Percentiles rank a stretch among this genome's conserved stretches.
Conservation (phyloP, 2,888 invertebrate genomes). For the Nowickia ferox region DNA sequence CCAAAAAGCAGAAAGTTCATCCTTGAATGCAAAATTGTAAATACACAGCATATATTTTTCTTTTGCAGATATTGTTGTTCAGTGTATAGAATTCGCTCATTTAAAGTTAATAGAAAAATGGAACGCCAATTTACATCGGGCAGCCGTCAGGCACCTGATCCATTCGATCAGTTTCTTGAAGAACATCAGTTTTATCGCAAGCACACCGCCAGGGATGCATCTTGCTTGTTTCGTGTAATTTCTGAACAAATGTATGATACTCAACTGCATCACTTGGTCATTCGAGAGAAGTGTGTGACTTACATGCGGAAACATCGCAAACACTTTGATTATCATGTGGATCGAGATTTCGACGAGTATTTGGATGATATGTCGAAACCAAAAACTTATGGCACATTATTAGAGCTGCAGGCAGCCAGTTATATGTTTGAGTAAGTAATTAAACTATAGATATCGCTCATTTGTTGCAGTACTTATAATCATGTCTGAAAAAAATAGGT, state of each 20-base stretch:
- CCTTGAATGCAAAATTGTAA: too few species aligned
- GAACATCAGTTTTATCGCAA: slow-evolving; percentile 92
- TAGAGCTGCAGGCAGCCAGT: slow-evolving; percentile 89
- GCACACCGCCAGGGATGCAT: slow-evolving; percentile 93
- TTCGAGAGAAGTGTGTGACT: slow-evolving; percentile 89
- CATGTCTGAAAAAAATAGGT: too few species aligned
- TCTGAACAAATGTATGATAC: slow-evolving; percentile 90
- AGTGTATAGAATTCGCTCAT: slow-evolving; percentile 33
- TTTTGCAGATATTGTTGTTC: slow-evolving; percentile 50
- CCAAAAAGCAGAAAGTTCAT: too few species aligned
- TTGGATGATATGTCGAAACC: slow-evolving; percentile 88
- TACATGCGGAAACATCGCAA: slow-evolving; percentile 88
- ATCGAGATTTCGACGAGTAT: slow-evolving; percentile 87
- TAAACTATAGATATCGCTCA: too few species aligned
- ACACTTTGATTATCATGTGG: slow-evolving; percentile 87
- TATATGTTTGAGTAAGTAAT: slow-evolving; percentile 87
- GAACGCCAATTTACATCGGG: slow-evolving; percentile 82
- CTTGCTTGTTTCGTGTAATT: slow-evolving; percentile 93
- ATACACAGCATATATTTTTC: not conserved
- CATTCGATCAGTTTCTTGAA: slow-evolving; percentile 90
- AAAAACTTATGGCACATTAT: slow-evolving; percentile 87
- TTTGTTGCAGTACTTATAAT: too few species aligned
- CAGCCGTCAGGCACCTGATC: slow-evolving; percentile 83
- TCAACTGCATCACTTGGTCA: slow-evolving; percentile 89
- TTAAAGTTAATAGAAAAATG: slow-evolving; percentile 49